Evolutionary conservation across 2,797 vertebrate genomes (phyloP).

Genomic region (Helicolenus hilgendorfi): DNA sequence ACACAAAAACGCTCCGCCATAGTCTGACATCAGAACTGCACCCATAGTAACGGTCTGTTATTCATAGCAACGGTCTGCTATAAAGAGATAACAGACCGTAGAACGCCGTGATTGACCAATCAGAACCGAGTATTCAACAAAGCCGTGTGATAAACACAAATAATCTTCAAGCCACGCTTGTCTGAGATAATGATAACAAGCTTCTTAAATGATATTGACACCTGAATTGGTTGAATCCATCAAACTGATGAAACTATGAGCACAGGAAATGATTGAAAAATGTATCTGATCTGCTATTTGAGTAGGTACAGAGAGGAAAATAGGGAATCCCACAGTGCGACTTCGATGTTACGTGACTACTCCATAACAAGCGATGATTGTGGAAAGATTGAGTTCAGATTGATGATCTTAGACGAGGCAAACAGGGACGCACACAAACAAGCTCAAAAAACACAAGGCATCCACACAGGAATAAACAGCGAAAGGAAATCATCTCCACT

Average conservation of each 20-base stretch:
- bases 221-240: not conserved
- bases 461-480: conserved; percentile 72
- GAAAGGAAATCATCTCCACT: conserved; percentile 61
- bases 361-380: conserved; percentile 30
- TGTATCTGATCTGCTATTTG: not conserved
- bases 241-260: not conserved
- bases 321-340: conserved; percentile 41
- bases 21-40: too few relatives aligned
- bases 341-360: not conserved
- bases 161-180: not conserved
- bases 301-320: conserved; percentile 16
- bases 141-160: not conserved
- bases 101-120: too few relatives aligned
- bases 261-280: not conserved
- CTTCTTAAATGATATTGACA: not conserved
- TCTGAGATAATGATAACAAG: not conserved
- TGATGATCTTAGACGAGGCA: conserved; percentile 50
- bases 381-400: conserved; percentile 66
- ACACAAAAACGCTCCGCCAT: too few relatives aligned
- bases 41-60: too few relatives aligned
- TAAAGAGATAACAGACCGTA: too few relatives aligned
- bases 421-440: conserved; percentile 46
- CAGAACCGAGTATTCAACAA: too few relatives aligned
- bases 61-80: too few relatives aligned
- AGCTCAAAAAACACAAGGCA: conserved; percentile 32